Base-by-base conservation (phyloP, 1,140 invertebrate species). In the Scaptomyza montana region DNA sequence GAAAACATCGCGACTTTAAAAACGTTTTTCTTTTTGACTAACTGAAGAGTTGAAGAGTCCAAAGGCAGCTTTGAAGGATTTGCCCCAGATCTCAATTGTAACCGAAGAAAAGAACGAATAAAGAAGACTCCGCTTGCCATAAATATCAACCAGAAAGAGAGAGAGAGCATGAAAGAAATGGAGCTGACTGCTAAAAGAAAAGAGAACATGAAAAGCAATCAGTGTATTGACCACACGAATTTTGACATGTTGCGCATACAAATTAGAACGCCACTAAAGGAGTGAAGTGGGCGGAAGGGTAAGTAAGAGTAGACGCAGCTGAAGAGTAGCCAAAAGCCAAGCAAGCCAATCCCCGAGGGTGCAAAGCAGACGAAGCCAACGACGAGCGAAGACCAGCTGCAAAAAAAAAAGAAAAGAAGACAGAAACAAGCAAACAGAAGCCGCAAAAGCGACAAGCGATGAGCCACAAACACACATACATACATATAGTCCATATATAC, bases 201-300 rank as follows among this genome's bases (percentile, higher is more conserved):
- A 10, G 36, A 36, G 49, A 85, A 89, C 86, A 90, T 86, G 86
- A 90, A 90, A 90, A 90, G 87, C 87, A 90, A 90, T 90, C 87
- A 86, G 87, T 77, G 81, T 90, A 90, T 90, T 90, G 87, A 90
- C 87, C 87, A 90, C 87, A 90, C 86, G 78, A 86, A 90, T 90
- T 90, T 90, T 90, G 87, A 90, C 87, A 90, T 90, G 87, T 77
- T 90, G 89, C 86, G 87, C 87, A 90, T 90, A 90, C 87, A 90
- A 90, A 90, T 90, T 86, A 82, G 81, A 77, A n/a, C 12, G 39
- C 60, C 76, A 74, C 70, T 33, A 6, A 25, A 53, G 50, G n/a
- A 53, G 50, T 19, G 8, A 59, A 46, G 54, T n/a, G 45, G 28
- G 16, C 7, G 36, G 12, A 12, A 16, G 33, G 13, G n/a, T 0